Evolutionary conservation across 2,888 invertebrate genomes (phyloP).

Genomic region (Drosophila recens): DNA sequence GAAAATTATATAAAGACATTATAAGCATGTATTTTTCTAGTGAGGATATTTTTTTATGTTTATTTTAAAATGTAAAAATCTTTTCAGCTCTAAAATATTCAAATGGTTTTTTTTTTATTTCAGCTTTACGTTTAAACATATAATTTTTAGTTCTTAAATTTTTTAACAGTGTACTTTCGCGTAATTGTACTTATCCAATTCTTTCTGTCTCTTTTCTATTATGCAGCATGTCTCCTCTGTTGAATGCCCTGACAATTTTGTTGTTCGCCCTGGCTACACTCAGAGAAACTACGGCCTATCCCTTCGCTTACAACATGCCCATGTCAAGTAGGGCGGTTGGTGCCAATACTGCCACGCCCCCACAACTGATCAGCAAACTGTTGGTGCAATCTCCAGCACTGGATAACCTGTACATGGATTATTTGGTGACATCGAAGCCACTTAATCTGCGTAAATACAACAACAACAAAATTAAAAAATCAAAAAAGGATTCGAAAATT

Average conservation of each 20-base stretch:
- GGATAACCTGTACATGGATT: conserved; percentile 82
- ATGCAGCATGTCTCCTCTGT: conserved; percentile 52
- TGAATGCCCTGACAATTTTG: conserved; percentile 12
- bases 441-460: conserved; percentile 81
- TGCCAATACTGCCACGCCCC: conserved; percentile 5
- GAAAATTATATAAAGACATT: too few relatives aligned
- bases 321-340: conserved; percentile 19
- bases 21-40: too few relatives aligned
- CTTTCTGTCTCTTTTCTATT: conserved; percentile 10
- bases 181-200: conserved; percentile 3
- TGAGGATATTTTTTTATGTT: too few relatives aligned
- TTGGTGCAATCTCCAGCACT: conserved; percentile 80
- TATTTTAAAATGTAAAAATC: too few relatives aligned
- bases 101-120: too few relatives aligned
- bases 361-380: conserved; percentile 34
- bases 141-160: not conserved
- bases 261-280: conserved; percentile 39
- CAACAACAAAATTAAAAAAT: conserved; percentile 80
- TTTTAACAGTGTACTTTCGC: not conserved
- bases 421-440: conserved; percentile 82
- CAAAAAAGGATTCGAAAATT: conserved; percentile 90
- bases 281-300: conserved; percentile 33
- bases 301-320: conserved; percentile 46
- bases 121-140: too few relatives aligned
- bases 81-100: too few relatives aligned